Base-by-base conservation (phyloP, 2,797 vertebrate genomes). In the Podarcis lilfordi region DNA sequence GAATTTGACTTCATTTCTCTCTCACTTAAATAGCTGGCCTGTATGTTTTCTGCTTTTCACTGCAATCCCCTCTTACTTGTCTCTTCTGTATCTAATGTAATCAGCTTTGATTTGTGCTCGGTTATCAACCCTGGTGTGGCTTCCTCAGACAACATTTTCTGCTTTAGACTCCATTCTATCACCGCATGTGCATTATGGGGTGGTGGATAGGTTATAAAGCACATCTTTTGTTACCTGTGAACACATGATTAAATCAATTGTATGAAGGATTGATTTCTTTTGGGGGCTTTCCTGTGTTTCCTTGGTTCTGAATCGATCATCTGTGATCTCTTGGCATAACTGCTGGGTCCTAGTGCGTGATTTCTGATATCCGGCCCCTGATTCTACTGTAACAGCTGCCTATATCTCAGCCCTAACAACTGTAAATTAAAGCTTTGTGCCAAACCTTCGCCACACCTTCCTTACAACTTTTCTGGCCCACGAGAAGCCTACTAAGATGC, bases 1-100 rank as follows among this genome's bases (percentile, higher is more conserved):
- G 90, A 92, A 87, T 93, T 96, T 93, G 86, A 89, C 82, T 92
- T 91, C 0, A 8, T 88, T 95, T 92, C 92, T 93, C 89, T 87
- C 6, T 88, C 75, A 87, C 89, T 92, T 89, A 91, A 91, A 96
- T 74, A 89, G 92, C 88, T 89, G 89, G 88, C 91, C 91, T 91
- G 86, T 94, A 91, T 91, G 91, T 92, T 95, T 92, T 64, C 86
- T 92, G 93, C 86, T 86, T 91, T 86, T 61, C 80, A 21, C 59
- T 66, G 32, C 87, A 84, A 75, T 88, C 71, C 74, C 37, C 59
- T 82, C 64, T 82, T 89, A 85, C 88, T 92, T 95, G 94, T 88
- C 40, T 75, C 92, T 87, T 27, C 85, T 92, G 19, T 71, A n/a
- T 76, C 13, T 83, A 29, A 80, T 80, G 27, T 81, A 82, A 66